These are phyloP conservation scores for Helogale parvula DNA, from an alignment of 2,113 vertebrate genomes.

Conservation along the genomic window DNA sequence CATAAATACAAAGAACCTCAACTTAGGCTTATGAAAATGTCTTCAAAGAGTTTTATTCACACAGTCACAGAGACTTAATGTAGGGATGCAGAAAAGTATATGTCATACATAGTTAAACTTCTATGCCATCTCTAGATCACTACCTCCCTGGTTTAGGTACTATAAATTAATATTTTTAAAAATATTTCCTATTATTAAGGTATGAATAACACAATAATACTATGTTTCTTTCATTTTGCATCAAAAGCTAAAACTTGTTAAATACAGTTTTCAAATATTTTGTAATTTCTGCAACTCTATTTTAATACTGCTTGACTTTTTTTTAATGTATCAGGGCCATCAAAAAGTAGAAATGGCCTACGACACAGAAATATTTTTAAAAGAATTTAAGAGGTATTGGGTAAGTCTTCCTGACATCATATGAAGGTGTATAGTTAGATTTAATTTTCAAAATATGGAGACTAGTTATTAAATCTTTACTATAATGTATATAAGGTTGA, in stretches of 20 bases:
- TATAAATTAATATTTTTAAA: neutral
- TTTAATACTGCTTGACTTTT: neutral
- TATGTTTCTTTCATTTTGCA: neutral
- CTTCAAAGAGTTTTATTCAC: neutral
- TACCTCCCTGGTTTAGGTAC: neutral
- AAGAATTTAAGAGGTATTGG: neutral
- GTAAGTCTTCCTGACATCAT: neutral
- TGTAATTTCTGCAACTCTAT: neutral
- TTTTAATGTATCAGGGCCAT: neutral
- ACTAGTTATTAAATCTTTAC: neutral
- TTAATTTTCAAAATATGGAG: conserved; percentile 13
- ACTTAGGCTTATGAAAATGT: neutral
- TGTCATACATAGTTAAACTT: neutral
- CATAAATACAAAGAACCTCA: neutral
- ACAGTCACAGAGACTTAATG: neutral
- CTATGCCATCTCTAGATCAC: neutral
- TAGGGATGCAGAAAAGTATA: neutral
- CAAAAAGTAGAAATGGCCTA: neutral
- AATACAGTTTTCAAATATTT: neutral
- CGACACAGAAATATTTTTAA: neutral
- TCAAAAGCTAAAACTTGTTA: neutral
- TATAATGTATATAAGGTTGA: neutral
- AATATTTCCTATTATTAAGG: neutral
- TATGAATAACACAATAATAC: neutral
- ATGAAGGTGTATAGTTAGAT: neutral